These are phyloP conservation scores for Drosophila dives DNA, from an alignment of 2,888 invertebrate species.

Conservation along the genomic window DNA sequence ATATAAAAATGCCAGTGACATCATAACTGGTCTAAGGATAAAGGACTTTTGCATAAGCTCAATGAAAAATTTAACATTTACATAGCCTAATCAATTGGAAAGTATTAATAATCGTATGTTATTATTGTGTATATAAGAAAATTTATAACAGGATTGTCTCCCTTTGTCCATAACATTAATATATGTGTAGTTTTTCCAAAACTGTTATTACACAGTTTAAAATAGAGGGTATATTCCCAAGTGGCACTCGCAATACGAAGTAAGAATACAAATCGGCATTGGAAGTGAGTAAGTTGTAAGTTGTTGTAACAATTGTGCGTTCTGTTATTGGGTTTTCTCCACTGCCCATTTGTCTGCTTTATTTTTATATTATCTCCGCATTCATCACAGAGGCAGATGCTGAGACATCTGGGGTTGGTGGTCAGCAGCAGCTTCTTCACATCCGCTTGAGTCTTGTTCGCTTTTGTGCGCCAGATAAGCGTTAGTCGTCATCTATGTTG, in stretches of 20 bases:
- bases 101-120: neutral
- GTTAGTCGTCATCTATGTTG: constrained; percentile 35
- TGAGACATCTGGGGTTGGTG: constrained; percentile 5
- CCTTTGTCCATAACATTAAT: neutral
- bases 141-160: neutral
- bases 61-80: no score
- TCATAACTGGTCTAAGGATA: neutral
- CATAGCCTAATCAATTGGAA: neutral
- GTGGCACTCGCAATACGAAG: neutral
- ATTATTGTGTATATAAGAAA: neutral
- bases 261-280: constrained; percentile 12
- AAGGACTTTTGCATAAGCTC: neutral
- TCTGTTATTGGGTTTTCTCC: constrained; percentile 38
- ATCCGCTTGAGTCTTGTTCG: constrained; percentile 27
- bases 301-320: constrained; percentile 3
- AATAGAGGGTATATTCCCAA: neutral
- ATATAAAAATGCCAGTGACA: neutral
- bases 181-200: neutral
- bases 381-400: constrained; percentile 54
- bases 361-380: constrained; percentile 62
- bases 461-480: constrained; percentile 52
- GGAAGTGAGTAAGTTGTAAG: constrained; percentile 12
- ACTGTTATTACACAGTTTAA: neutral
- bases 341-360: constrained; percentile 30
- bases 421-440: constrained; percentile 23